These are phyloP conservation scores for Monodelphis domestica DNA, from an alignment of 2,797 vertebrate species.

Conservation along the genomic window DNA sequence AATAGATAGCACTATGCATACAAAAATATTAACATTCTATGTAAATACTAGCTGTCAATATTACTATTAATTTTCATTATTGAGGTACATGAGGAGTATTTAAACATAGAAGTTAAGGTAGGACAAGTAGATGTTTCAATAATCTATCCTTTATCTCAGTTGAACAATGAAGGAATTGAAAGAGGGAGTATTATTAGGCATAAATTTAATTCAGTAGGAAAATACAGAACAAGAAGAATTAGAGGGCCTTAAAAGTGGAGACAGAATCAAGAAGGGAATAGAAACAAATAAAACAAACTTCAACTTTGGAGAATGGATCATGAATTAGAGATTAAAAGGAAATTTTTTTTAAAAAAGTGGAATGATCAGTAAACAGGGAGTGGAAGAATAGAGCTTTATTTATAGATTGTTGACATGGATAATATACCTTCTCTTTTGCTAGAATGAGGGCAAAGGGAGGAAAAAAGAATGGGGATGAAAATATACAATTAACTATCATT, in stretches of 20 bases:
- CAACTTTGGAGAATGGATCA: background rate
- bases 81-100: background rate
- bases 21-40: background rate
- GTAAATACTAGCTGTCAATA: background rate
- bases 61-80: background rate
- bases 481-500: background rate
- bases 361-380: background rate
- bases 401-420: background rate
- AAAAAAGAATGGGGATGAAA: background rate
- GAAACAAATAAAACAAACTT: background rate
- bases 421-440: background rate
- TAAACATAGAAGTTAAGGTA: background rate
- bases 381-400: background rate
- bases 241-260: background rate
- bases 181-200: background rate
- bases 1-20: background rate
- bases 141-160: background rate
- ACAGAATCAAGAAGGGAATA: background rate
- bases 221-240: background rate
- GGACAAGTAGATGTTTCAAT: background rate
- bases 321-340: background rate
- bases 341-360: background rate
- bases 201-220: background rate
- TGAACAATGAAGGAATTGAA: background rate
- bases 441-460: background rate